Percentiles rank a stretch among this genome's conserved stretches.
Evolutionary conservation across 2,888 invertebrate genomes (phyloP).

Genomic region (Ennomos fuscantarius): DNA sequence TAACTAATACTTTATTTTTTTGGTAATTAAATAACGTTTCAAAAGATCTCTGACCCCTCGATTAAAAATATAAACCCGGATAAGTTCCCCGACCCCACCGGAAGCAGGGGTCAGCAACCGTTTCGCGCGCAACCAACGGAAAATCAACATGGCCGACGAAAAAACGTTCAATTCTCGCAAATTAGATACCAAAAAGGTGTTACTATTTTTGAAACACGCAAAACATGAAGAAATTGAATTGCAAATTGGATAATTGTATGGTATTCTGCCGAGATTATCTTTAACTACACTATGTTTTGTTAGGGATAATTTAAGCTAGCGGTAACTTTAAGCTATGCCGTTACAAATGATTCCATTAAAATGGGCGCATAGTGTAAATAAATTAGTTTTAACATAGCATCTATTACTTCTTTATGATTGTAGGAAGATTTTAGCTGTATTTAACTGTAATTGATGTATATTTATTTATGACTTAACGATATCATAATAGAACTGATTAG

Average conservation of each 20-base stretch:
- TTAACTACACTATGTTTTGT: slow-evolving; percentile 25
- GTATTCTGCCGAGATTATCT: slow-evolving; percentile 37
- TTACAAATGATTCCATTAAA: slow-evolving; percentile 2
- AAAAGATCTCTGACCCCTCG: slow-evolving; percentile 14
- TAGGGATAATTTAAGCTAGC: slow-evolving; percentile 16
- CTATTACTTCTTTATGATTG: no score
- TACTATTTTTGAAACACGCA: slow-evolving; percentile 20
- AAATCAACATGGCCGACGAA: slow-evolving; percentile 41
- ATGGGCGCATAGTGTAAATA: no score
- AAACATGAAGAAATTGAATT: slow-evolving; percentile 47
- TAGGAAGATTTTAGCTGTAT: no score
- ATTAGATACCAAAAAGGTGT: slow-evolving; percentile 39
- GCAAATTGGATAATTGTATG: slow-evolving; percentile 60
- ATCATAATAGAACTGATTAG: no score
- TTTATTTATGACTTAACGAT: no score
- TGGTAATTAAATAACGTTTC: no score
- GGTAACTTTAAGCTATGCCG: slow-evolving; percentile 11
- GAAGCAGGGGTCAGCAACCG: slow-evolving; percentile 40
- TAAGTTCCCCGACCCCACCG: slow-evolving; percentile 33
- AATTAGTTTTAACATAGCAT: no score
- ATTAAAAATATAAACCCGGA: neutral
- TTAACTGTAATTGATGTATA: no score
- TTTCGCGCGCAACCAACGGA: slow-evolving; percentile 51
- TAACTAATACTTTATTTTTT: no score
- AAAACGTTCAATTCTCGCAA: slow-evolving; percentile 45